Evolutionary conservation across 1,140 invertebrate species (phyloP).

Genomic region (Plutomurus gul): DNA sequence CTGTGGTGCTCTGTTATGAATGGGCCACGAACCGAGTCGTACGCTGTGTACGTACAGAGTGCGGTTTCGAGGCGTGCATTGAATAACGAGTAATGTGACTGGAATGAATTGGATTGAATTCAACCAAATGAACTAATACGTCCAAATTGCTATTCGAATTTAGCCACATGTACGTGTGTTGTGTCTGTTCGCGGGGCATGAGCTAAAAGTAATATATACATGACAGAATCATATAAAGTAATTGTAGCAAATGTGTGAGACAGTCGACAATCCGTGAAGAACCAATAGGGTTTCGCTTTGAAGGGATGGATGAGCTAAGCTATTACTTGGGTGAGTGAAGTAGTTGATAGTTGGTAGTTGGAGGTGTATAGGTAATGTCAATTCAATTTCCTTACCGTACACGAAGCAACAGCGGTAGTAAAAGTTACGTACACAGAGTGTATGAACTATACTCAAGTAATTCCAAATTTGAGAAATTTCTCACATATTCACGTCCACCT

Average conservation of each 20-base stretch:
- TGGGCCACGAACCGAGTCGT: too few species aligned
- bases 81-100: background rate
- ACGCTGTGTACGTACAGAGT: background rate
- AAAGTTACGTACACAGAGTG: too few species aligned
- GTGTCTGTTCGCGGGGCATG: background rate
- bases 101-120: background rate
- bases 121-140: background rate
- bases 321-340: background rate
- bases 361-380: too few species aligned
- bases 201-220: background rate
- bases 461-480: too few species aligned
- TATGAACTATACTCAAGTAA: too few species aligned
- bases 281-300: too few species aligned
- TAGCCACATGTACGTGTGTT: background rate
- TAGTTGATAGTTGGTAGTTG: background rate
- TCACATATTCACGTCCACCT: conserved; percentile 12
- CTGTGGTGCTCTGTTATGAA: too few species aligned
- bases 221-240: background rate
- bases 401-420: too few species aligned
- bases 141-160: background rate
- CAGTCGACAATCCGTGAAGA: background rate
- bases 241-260: background rate
- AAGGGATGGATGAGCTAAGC: background rate
- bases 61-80: background rate
- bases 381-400: too few species aligned